phyloP scores from a whole-genome alignment of 1,140 invertebrate genomes.

The Drosophila obscura region DNA sequence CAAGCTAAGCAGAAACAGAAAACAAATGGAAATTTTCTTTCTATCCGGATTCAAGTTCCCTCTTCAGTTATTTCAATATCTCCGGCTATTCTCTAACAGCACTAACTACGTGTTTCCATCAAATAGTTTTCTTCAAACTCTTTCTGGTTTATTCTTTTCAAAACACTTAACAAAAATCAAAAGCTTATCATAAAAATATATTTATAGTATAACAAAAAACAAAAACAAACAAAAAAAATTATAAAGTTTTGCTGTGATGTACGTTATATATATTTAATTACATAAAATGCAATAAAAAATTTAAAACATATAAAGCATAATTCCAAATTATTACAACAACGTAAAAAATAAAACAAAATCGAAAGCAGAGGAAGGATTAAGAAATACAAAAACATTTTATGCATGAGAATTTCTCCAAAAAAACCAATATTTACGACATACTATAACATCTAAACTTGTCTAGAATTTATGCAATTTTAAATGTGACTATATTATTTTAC shows the following conservation, averaged over 20 bases:
- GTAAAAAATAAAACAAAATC: constrained; percentile 16
- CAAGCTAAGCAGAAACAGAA: constrained; percentile 55
- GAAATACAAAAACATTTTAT: constrained; percentile 63
- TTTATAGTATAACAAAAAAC: constrained; percentile 57
- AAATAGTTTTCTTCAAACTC: constrained; percentile 44
- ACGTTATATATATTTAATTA: constrained; percentile 83
- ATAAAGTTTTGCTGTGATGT: constrained; percentile 84
- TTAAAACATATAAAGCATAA: constrained; percentile 74
- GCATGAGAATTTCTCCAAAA: constrained; percentile 68
- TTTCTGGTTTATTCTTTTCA: constrained; percentile 54
- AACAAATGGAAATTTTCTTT: constrained; percentile 17
- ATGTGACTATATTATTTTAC: constrained; percentile 76
- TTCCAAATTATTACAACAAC: constrained; percentile 57
- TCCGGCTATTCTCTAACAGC: constrained; percentile 43
- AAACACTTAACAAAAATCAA: constrained; percentile 60
- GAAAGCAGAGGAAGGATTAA: constrained; percentile 39
- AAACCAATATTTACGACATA: constrained; percentile 67
- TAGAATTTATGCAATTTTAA: constrained; percentile 79
- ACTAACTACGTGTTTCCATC: constrained; percentile 49
- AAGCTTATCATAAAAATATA: constrained; percentile 74
- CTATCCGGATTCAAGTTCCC: constrained; percentile 35
- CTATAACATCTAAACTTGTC: constrained; percentile 71
- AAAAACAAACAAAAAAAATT: constrained; percentile 50
- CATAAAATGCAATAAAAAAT: constrained; percentile 80
- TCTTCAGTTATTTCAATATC: constrained; percentile 36